Evolutionary conservation across 2,797 vertebrate species (phyloP).

Genomic region (Sparus aurata): DNA sequence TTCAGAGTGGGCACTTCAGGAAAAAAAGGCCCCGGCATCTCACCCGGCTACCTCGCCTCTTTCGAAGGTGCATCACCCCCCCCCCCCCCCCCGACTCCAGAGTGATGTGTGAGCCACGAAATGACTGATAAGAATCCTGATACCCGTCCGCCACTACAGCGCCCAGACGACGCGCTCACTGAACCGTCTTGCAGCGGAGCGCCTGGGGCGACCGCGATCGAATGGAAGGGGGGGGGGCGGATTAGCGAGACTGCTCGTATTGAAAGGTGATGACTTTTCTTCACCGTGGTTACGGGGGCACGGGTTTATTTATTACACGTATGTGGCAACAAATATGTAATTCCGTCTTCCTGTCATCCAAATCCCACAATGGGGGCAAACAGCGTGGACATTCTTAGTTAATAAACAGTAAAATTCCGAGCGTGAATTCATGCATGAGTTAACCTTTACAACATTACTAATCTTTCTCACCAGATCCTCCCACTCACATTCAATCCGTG

Average conservation of each 20-base stretch:
- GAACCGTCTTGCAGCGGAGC: conserved; percentile 42
- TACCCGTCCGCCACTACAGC: conserved; percentile 56
- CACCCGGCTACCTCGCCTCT: conserved; percentile 24
- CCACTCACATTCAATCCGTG: conserved; percentile 52
- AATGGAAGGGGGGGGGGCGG: conserved; percentile 45
- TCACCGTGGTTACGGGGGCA: conserved; percentile 36
- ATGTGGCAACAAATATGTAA: conserved; percentile 56
- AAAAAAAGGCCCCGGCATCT: conserved; percentile 7
- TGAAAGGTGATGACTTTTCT: conserved; percentile 64
- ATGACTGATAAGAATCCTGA: conserved; percentile 62
- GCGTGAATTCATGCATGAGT: conserved; percentile 70
- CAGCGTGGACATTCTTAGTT: conserved; percentile 73
- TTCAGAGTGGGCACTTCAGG: conserved; percentile 48
- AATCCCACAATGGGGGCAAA: conserved; percentile 41
- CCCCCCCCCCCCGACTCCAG: background rate
- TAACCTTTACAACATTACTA: conserved; percentile 76
- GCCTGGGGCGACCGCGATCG: conserved; percentile 34
- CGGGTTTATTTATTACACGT: conserved; percentile 53
- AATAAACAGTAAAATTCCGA: conserved; percentile 69
- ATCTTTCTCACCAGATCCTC: conserved; percentile 74
- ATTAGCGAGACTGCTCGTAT: conserved; percentile 68
- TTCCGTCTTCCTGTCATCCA: conserved; percentile 50
- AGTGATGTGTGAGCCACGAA: conserved; percentile 26
- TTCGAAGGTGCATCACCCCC: conserved; percentile 20
- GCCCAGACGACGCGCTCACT: conserved; percentile 36